Evolutionary conservation across 2,888 invertebrate genomes (phyloP).

Genomic region (Galerucella nymphaeae): DNA sequence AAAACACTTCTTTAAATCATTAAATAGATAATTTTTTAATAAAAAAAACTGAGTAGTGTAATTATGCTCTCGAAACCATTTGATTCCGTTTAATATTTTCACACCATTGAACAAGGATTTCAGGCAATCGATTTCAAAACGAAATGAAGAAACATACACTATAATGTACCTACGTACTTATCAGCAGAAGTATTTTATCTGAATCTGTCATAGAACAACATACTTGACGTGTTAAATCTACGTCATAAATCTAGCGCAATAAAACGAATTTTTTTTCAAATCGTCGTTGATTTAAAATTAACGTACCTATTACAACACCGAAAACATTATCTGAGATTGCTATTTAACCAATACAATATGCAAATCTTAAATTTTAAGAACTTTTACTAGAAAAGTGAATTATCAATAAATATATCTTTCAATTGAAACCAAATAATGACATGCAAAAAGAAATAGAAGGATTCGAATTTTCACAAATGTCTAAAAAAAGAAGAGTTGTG

Average conservation of each 20-base stretch:
- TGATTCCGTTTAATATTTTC: background rate
- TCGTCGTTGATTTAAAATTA: slow-evolving; percentile 18
- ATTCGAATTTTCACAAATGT: too few species aligned
- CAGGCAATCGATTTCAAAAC: background rate
- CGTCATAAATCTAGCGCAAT: slow-evolving; percentile 23
- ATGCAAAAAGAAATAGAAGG: too few species aligned
- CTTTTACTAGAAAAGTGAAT: slow-evolving; percentile 41
- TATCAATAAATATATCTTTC: background rate
- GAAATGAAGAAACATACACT: background rate
- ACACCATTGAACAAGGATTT: slow-evolving; percentile 1
- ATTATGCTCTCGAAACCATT: too few species aligned
- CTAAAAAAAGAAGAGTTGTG: too few species aligned
- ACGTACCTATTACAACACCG: slow-evolving; percentile 47
- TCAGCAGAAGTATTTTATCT: slow-evolving; percentile 15
- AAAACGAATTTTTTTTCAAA: slow-evolving; percentile 17
- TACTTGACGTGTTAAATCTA: slow-evolving; percentile 19
- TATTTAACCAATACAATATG: slow-evolving; percentile 42
- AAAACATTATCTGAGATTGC: slow-evolving; percentile 38
- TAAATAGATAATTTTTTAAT: too few species aligned
- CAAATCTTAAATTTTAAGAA: slow-evolving; percentile 47
- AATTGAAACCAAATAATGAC: too few species aligned
- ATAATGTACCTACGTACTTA: background rate
- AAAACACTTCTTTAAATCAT: too few species aligned
- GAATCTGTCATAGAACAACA: slow-evolving; percentile 18
- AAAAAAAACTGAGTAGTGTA: too few species aligned